A percentile compares a stretch with the other conserved stretches of the same genome.
These are phyloP conservation scores for Neoascia interrupta DNA, from an alignment of 2,888 invertebrate species.

Conservation along the genomic window DNA sequence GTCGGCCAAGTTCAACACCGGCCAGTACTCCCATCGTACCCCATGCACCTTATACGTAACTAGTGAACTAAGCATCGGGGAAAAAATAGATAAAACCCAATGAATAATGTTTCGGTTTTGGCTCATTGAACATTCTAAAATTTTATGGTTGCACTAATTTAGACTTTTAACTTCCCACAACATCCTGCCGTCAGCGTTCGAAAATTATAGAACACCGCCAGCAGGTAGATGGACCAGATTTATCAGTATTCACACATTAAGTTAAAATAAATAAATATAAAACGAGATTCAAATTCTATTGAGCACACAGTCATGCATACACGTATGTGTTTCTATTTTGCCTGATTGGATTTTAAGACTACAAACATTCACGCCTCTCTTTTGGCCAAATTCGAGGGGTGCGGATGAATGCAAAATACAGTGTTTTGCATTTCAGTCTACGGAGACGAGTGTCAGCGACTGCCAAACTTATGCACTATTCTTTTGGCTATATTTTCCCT, in stretches of 20 bases:
- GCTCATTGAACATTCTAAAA: slow-evolving; percentile 44
- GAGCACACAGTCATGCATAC: too few species aligned
- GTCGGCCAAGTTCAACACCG: slow-evolving; percentile 66
- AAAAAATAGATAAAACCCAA: slow-evolving; percentile 10
- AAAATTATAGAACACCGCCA: slow-evolving; percentile 44
- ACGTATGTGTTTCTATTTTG: too few species aligned
- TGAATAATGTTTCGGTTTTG: slow-evolving; percentile 41
- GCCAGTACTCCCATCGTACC: slow-evolving; percentile 61
- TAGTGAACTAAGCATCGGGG: slow-evolving; percentile 26
- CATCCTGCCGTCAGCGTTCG: slow-evolving; percentile 63
- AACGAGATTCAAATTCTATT: too few species aligned
- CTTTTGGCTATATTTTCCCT: not conserved
- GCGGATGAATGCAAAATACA: not conserved
- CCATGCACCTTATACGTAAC: slow-evolving; percentile 1
- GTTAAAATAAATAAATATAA: too few species aligned
- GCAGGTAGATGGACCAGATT: slow-evolving; percentile 47
- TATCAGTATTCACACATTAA: too few species aligned
- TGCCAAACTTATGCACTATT: slow-evolving; percentile 43
- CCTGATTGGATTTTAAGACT: too few species aligned
- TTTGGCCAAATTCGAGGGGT: not conserved
- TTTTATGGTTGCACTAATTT: slow-evolving; percentile 45
- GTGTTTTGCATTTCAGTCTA: slow-evolving; percentile 3
- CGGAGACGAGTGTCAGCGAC: slow-evolving; percentile 22
- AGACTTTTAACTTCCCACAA: slow-evolving; percentile 63
- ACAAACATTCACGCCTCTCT: too few species aligned